Percentiles rank a stretch among this genome's conserved stretches.
Conservation (phyloP, 2,113 vertebrate species). For the Sterrhoptilus dennistouni region DNA sequence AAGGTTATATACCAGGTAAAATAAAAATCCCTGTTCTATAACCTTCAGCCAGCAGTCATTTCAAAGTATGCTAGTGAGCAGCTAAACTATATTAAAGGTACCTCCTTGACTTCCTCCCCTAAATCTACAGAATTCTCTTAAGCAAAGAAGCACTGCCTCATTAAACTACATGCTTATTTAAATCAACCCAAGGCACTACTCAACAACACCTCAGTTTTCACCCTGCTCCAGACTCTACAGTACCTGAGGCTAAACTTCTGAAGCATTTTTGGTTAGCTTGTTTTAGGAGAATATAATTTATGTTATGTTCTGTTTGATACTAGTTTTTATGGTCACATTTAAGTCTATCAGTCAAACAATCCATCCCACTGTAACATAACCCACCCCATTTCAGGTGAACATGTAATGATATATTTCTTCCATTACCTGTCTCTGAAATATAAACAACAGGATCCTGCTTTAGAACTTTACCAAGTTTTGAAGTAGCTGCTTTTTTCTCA, state of each 20-base stretch:
- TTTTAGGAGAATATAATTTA: background rate
- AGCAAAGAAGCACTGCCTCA: background rate
- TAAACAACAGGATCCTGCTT: slow-evolving; percentile 87
- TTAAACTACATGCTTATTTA: background rate
- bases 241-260: background rate
- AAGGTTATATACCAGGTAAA: background rate
- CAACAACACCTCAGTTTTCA: background rate
- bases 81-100: background rate
- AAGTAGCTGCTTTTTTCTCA: slow-evolving; percentile 71
- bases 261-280: background rate
- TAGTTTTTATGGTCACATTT: background rate
- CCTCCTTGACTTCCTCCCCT: background rate
- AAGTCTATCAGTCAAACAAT: background rate
- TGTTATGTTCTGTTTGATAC: no score
- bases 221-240: background rate
- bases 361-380: background rate
- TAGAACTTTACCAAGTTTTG: slow-evolving; percentile 62
- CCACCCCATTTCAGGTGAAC: background rate
- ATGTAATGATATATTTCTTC: background rate
- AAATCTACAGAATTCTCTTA: background rate
- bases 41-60: background rate
- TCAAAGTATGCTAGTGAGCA: background rate
- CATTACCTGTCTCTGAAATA: slow-evolving; percentile 93
- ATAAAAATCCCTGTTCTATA: background rate
- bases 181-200: background rate